Percentiles rank a stretch among this genome's conserved stretches.
Evolutionary conservation across 2,888 invertebrate species (phyloP).

Genomic region (Acanthoscelides obtectus): DNA sequence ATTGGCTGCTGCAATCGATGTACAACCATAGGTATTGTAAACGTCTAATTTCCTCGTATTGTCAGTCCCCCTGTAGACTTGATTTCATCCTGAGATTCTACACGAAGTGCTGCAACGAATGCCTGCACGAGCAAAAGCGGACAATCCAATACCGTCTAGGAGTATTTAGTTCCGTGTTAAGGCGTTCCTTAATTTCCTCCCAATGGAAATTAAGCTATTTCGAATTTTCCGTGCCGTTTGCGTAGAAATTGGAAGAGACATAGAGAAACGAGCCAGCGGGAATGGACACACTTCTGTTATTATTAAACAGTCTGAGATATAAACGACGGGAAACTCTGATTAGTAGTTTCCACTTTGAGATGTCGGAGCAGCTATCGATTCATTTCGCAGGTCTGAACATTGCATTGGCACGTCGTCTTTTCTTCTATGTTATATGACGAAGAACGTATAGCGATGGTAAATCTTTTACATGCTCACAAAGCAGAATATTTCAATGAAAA

Average conservation of each 20-base stretch:
- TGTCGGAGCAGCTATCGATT: no score
- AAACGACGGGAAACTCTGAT: no score
- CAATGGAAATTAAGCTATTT: slow-evolving; percentile 26
- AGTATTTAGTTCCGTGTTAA: slow-evolving; percentile 9
- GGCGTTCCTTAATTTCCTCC: slow-evolving; percentile 27
- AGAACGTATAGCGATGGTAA: no score
- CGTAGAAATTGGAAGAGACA: background rate
- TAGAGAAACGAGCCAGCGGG: background rate
- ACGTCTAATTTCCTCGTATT: no score
- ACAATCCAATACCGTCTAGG: background rate
- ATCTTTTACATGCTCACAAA: no score
- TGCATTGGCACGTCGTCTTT: no score
- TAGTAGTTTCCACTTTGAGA: no score
- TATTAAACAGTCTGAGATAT: background rate
- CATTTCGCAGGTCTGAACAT: no score
- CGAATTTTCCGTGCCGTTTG: slow-evolving; percentile 19
- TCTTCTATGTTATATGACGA: no score
- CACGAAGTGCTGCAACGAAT: background rate
- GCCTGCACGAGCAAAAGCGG: background rate
- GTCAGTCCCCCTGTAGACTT: background rate
- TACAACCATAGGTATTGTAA: no score
- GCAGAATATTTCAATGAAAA: no score
- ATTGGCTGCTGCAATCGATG: no score
- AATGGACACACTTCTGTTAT: background rate
- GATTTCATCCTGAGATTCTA: background rate